These are phyloP conservation scores for Bellardia bayeri DNA, from an alignment of 2,888 invertebrate genomes.

Conservation along the genomic window DNA sequence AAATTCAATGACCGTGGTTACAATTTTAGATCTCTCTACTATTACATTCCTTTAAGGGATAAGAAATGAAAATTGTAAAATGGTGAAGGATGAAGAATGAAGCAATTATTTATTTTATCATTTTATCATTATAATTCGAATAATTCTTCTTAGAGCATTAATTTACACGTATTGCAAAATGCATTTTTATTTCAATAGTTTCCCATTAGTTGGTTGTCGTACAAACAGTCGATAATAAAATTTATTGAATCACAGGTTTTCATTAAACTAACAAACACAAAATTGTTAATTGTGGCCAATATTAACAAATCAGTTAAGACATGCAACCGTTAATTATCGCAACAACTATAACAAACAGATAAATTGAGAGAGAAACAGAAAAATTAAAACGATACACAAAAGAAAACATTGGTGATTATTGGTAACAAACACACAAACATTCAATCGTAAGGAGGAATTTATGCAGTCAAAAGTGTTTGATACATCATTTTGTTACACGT, in stretches of 20 bases:
- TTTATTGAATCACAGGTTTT: constrained; percentile 67
- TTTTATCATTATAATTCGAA: background rate
- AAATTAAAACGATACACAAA: constrained; percentile 39
- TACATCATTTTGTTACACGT: constrained; percentile 59
- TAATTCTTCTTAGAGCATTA: background rate
- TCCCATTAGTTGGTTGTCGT: constrained; percentile 7
- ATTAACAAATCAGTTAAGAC: constrained; percentile 73
- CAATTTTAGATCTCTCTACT: too few species aligned
- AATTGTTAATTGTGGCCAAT: constrained; percentile 69
- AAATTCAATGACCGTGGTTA: too few species aligned
- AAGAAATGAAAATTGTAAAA: too few species aligned
- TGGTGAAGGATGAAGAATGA: too few species aligned
- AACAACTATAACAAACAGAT: constrained; percentile 69
- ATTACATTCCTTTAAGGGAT: too few species aligned
- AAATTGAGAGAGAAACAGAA: constrained; percentile 15
- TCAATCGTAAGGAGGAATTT: constrained; percentile 45
- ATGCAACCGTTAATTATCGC: constrained; percentile 67
- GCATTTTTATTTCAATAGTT: background rate
- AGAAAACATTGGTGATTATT: constrained; percentile 65
- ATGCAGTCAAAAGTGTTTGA: constrained; percentile 63
- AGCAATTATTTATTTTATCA: too few species aligned
- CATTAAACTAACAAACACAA: constrained; percentile 63
- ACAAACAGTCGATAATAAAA: constrained; percentile 31
- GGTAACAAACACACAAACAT: constrained; percentile 57
- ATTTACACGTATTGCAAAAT: background rate